Evolutionary conservation across 2,797 vertebrate genomes (phyloP), one percentile per base, ranked within the genome.

Genomic region (Epinephelus coioides): DNA sequence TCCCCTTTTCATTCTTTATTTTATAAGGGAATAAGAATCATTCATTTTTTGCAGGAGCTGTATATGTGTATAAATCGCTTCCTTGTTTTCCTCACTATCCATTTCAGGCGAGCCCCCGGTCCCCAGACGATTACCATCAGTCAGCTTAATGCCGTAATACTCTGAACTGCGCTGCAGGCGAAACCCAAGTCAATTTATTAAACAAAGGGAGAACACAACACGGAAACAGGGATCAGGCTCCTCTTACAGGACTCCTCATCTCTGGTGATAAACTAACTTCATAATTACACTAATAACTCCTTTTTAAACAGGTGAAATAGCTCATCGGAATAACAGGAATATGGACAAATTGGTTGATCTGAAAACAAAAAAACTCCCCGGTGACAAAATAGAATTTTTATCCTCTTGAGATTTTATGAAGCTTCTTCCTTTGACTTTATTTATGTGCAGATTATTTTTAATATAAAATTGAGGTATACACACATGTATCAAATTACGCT

Each of bases 171-270:
- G 90, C 93, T 92, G 72, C 84, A 55, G 92, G 91, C 92, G 75
- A 90, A 92, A 90, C 86, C 88, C 66, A 72, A 90, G 87, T 91
- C 87, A 89, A 83, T 93, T 89, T 89, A 93, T 91, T 91, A 91
- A 94, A 92, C 81, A 81, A 70, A 77, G 76, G 66, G 60, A 81
- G 86, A 84, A 86, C 88, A 90, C 79, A 80, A 79, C 76, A 69
- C 79, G 82, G 87, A 90, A 89, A 87, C 79, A 49, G 74, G 72
- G 86, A 92, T 88, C 84, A 90, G 86, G 85, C 74, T 93, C 84
- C 77, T 68, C 88, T 91, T 79, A 86, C 86, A 74, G 43, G 56
- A 82, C 76, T 84, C 74, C 75, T 78, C 70, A 47, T 88, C 78
- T 87, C 74, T 69, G 76, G 30, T 85, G 76, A 90, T 89, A 70